These are phyloP conservation scores for Venturia canescens DNA, from an alignment of 1,140 invertebrate genomes.

Conservation along the genomic window DNA sequence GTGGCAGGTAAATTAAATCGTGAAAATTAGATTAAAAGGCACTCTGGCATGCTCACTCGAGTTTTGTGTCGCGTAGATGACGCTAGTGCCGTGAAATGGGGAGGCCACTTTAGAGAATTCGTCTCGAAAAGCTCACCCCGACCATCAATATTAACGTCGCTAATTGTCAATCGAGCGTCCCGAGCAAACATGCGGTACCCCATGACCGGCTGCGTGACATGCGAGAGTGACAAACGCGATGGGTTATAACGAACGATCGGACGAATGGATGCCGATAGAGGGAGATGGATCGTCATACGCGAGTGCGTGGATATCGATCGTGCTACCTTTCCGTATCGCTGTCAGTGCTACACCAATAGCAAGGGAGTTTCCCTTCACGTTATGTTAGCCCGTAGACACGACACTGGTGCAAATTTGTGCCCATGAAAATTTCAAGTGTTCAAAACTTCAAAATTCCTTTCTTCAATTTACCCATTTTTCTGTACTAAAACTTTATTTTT, in stretches of 20 bases:
- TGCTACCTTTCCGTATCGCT: background rate
- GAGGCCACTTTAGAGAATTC: conserved; percentile 13
- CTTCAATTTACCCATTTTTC: too few species aligned
- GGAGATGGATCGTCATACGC: background rate
- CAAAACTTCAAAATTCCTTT: too few species aligned
- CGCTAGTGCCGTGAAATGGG: background rate
- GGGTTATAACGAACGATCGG: conserved; percentile 9
- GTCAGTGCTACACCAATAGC: too few species aligned
- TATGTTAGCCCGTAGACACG: too few species aligned
- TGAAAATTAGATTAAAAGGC: conserved; percentile 70
- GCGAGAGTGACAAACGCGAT: conserved; percentile 25
- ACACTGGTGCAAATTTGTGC: too few species aligned
- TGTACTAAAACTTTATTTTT: too few species aligned
- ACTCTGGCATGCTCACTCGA: conserved; percentile 67
- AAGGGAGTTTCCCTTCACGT: too few species aligned
- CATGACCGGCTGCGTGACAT: conserved; percentile 20
- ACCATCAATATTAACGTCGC: conserved; percentile 67
- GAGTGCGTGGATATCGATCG: background rate
- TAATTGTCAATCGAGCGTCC: conserved; percentile 73
- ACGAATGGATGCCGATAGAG: background rate
- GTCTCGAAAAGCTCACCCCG: conserved; percentile 16
- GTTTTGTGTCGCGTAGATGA: conserved; percentile 69
- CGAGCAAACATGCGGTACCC: conserved; percentile 53
- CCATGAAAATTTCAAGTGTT: too few species aligned
- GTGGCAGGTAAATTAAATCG: conserved; percentile 60